Percentiles rank a stretch among this genome's conserved stretches.
These are phyloP conservation scores for Chymomyza caudatula DNA, from an alignment of 2,888 invertebrate genomes.

Conservation along the genomic window DNA sequence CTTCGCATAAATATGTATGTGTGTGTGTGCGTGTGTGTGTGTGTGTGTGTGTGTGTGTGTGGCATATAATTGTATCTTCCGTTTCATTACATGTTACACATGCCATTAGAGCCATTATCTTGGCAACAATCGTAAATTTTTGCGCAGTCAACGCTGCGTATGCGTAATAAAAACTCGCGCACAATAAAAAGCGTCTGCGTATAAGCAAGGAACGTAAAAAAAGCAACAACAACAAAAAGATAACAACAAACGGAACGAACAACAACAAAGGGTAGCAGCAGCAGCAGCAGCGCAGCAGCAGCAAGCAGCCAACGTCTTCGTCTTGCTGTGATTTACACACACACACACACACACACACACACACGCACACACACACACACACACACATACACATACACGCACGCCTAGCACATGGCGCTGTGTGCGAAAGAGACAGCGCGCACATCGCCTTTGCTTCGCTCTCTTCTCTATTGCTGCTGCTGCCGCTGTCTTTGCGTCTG, in stretches of 20 bases:
- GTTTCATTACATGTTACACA: slow-evolving; percentile 69
- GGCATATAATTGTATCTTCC: slow-evolving; percentile 68
- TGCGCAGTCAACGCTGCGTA: slow-evolving; percentile 40
- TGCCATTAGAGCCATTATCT: slow-evolving; percentile 50
- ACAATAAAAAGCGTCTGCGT: slow-evolving; percentile 31
- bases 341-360: not conserved
- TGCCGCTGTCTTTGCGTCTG: not conserved
- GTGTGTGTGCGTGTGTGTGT: not conserved
- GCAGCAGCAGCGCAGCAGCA: slow-evolving; percentile 9
- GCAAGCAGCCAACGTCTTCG: slow-evolving; percentile 9
- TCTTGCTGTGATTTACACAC: slow-evolving; percentile 32
- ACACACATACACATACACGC: slow-evolving; percentile 24
- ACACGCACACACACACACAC: not conserved
- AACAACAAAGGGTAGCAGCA: not conserved
- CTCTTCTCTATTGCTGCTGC: slow-evolving; percentile 1
- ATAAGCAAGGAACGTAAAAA: slow-evolving; percentile 6
- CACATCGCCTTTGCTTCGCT: slow-evolving; percentile 1
- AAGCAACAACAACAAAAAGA: slow-evolving; percentile 2
- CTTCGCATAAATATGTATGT: slow-evolving; percentile 27
- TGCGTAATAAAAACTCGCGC: slow-evolving; percentile 44
- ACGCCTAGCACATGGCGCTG: not conserved
- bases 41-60: not conserved
- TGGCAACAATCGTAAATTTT: slow-evolving; percentile 35
- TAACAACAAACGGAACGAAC: slow-evolving; percentile 14
- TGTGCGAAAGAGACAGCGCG: slow-evolving; percentile 14